phyloP scores from a whole-genome alignment of 2,797 vertebrate genomes.

The Rhinichthys osculus region DNA sequence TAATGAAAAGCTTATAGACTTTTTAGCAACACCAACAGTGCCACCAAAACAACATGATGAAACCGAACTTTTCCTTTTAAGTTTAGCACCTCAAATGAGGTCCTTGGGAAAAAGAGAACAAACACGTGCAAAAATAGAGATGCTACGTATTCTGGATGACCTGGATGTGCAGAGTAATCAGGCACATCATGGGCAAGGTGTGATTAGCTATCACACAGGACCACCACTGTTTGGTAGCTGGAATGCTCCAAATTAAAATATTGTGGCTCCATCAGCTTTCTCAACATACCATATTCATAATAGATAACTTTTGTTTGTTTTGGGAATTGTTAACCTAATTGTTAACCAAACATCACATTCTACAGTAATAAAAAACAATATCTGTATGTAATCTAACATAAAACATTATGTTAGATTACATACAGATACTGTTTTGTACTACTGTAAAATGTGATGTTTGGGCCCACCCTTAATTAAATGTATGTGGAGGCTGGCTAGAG shows the following conservation, averaged over 20 bases:
- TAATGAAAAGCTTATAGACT: not conserved
- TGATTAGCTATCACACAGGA: not conserved
- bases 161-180: not conserved
- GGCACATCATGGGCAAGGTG: not conserved
- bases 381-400: no score
- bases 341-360: no score
- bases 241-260: conserved; percentile 14
- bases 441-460: no score
- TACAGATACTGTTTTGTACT: no score
- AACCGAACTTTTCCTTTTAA: not conserved
- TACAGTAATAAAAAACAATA: no score
- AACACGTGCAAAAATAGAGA: not conserved
- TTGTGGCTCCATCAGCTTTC: not conserved
- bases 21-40: not conserved
- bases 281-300: not conserved
- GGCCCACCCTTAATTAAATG: no score
- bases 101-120: not conserved
- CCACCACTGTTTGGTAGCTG: conserved; percentile 1
- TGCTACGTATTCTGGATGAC: not conserved
- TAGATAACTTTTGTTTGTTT: no score
- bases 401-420: no score
- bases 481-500: no score
- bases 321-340: no score
- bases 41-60: not conserved
- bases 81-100: conserved; percentile 1